Percentiles rank a stretch among this genome's conserved stretches.
Conservation (phyloP, 2,888 invertebrate species). For the Latrodectus hesperus region DNA sequence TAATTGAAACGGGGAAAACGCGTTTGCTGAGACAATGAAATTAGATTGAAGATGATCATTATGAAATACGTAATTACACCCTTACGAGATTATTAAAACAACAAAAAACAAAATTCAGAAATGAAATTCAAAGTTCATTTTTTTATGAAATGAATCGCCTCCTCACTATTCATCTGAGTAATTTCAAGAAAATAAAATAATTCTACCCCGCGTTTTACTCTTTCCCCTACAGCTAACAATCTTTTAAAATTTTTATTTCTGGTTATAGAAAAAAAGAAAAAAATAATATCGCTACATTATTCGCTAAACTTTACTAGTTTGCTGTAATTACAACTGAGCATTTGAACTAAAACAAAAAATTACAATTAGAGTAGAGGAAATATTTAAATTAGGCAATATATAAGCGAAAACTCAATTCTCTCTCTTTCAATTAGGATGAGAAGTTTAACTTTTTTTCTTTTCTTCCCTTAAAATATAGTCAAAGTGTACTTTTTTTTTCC, state of each 20-base stretch:
- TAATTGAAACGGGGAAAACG: no score
- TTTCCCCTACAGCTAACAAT: not conserved
- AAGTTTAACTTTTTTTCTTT: not conserved
- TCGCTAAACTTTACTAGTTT: constrained; percentile 14
- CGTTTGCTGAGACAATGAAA: not conserved
- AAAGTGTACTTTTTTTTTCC: constrained; percentile 17
- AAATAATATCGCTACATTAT: not conserved
- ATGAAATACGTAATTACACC: constrained; percentile 38
- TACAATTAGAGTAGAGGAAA: constrained; percentile 22
- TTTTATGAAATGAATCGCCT: not conserved
- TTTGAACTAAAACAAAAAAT: constrained; percentile 10
- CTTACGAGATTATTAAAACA: constrained; percentile 45
- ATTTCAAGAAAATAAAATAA: not conserved
- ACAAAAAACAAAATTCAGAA: constrained; percentile 14
- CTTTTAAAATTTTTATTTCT: not conserved
- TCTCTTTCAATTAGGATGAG: constrained; percentile 44
- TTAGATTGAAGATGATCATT: constrained; percentile 6
- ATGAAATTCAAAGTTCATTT: constrained; percentile 32
- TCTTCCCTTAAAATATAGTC: constrained; percentile 10
- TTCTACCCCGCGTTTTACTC: not conserved
- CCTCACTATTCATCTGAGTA: not conserved
- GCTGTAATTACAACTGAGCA: constrained; percentile 16
- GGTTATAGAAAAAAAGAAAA: not conserved
- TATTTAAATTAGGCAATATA: constrained; percentile 64
- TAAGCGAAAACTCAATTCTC: constrained; percentile 39